Evolutionary conservation across 2,113 vertebrate genomes (phyloP), one percentile per base, ranked within the genome.

Genomic region (Peucedramus taeniatus): DNA sequence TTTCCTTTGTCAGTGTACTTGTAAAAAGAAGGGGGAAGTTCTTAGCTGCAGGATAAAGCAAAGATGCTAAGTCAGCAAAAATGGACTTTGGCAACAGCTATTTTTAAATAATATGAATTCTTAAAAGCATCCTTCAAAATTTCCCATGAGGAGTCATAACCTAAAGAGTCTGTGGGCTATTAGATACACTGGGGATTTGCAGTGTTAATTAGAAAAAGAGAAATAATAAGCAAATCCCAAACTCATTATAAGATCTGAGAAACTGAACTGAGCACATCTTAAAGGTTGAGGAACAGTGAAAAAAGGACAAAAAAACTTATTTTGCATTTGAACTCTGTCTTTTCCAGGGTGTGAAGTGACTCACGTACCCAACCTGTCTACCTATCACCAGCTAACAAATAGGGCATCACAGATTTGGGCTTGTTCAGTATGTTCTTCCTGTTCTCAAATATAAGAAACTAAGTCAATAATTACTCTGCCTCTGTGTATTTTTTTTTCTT

Each of bases 401-500:
- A 75, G 9, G 23, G 9, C 61, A 51, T 85, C 61, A 54, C 2
- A 68, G 78, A 83, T 82, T 74, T 53, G 72, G 39, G 7, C 47
- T 78, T 56, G 35, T 63, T 72, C 74, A 54, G 33, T 70, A 33
- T 71, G 65, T 65, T 79, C 57, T 87, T 70, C 60, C 19, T 90
- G 64, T 93, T 94, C 91, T 85, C 85, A 93, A 90, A 92, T 44
- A 90, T 23, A 82, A 83, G 89, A 51, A 64, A 69, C 74, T 87
- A 96, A 92, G 53, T 90, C 89, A 94, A 92, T 92, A 94, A 83
- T 94, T 96, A 90, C 89, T 84, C 61, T 81, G 60, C 18, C 61
- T 95, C 45, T 75, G 57, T 72, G 69, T 65, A 65, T 51, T 74
- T 85, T 83, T 83, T 86, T 83, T 77, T 31, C 40, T 84, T 89